These are phyloP conservation scores for Syritta pipiens DNA, from an alignment of 2,888 invertebrate species.

Conservation along the genomic window DNA sequence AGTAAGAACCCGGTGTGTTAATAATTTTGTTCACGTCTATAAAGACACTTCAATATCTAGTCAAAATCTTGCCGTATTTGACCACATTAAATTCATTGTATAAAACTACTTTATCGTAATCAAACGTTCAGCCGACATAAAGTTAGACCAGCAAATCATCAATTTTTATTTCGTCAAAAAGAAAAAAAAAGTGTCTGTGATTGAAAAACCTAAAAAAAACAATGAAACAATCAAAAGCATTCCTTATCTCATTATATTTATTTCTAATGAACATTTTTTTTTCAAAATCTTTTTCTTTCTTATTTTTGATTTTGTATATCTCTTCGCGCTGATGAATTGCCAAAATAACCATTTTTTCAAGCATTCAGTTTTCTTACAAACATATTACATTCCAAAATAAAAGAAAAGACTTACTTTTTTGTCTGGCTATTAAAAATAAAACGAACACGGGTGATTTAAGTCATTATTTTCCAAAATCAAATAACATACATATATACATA, in stretches of 20 bases:
- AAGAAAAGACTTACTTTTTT: slow-evolving; percentile 7
- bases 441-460: slow-evolving; percentile 19
- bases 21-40: slow-evolving; percentile 46
- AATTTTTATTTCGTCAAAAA: slow-evolving; percentile 3
- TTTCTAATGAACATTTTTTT: slow-evolving; percentile 34
- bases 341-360: slow-evolving; percentile 22
- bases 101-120: slow-evolving; percentile 7
- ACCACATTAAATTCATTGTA: slow-evolving; percentile 58
- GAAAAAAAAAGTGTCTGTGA: slow-evolving; percentile 59
- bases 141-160: slow-evolving; percentile 27
- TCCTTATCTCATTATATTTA: slow-evolving; percentile 58
- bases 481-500: slow-evolving; percentile 17
- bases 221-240: slow-evolving; percentile 50
- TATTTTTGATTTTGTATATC: slow-evolving; percentile 6
- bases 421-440: slow-evolving; percentile 32
- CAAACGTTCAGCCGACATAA: slow-evolving; percentile 39
- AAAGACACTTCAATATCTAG: slow-evolving; percentile 64
- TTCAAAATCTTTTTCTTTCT: too few relatives aligned
- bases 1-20: slow-evolving; percentile 34
- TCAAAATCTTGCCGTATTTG: slow-evolving; percentile 71
- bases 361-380: neutral
- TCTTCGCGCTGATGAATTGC: slow-evolving; percentile 22
- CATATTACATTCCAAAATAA: slow-evolving; percentile 30
- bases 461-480: slow-evolving; percentile 11
- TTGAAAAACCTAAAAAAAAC: slow-evolving; percentile 60